phyloP scores from a whole-genome alignment of 2,888 invertebrate genomes.

The Pseudococcus viburni region DNA sequence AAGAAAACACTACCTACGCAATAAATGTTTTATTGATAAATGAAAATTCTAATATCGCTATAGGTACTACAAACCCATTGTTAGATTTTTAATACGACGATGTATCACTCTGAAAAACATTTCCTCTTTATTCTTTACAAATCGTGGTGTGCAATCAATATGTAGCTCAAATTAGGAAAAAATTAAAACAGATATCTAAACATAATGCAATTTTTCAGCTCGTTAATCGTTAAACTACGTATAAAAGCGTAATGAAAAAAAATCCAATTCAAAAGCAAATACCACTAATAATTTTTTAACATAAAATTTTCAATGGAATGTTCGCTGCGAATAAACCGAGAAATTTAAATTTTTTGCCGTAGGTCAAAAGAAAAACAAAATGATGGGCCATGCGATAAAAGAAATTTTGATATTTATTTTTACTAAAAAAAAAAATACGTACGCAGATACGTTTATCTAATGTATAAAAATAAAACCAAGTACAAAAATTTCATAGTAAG shows the following conservation, averaged over 20 bases:
- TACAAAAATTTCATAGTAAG: conserved; percentile 51
- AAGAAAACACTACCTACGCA: conserved; percentile 15
- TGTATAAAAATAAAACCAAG: background rate
- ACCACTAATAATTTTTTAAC: background rate
- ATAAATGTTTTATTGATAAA: conserved; percentile 39
- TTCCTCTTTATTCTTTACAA: background rate
- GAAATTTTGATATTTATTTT: background rate
- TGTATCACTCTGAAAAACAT: background rate
- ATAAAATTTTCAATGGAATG: conserved; percentile 18
- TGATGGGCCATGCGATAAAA: background rate
- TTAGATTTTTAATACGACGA: conserved; percentile 14
- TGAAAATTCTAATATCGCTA: conserved; percentile 15
- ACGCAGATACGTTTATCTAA: background rate
- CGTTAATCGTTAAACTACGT: background rate
- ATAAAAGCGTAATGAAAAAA: background rate
- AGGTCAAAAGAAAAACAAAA: background rate
- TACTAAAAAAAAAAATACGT: background rate
- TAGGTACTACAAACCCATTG: conserved; percentile 48
- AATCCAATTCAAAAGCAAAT: background rate
- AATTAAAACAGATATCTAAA: background rate
- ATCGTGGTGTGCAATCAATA: conserved; percentile 3
- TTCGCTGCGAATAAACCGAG: background rate
- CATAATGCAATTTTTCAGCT: background rate
- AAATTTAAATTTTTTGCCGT: background rate
- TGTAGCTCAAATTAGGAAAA: background rate